Conservation (phyloP, 2,888 invertebrate genomes). For the Netelia inedita region DNA sequence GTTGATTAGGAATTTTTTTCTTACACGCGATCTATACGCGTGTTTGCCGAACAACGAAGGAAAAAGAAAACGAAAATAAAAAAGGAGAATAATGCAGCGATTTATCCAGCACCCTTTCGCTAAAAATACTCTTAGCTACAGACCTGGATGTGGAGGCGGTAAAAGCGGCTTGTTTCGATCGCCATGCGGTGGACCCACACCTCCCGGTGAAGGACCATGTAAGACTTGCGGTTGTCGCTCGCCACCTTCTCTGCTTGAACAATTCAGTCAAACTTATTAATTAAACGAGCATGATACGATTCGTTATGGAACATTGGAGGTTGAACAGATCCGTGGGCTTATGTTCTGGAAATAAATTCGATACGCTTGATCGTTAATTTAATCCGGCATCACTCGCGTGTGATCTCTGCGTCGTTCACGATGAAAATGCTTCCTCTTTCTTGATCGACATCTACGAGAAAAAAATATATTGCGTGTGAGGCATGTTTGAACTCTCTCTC, state of each 20-base stretch:
- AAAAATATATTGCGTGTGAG: neutral
- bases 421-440: conserved; percentile 70
- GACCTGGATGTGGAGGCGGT: conserved; percentile 84
- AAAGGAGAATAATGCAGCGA: conserved; percentile 52
- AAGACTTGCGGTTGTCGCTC: conserved; percentile 82
- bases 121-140: conserved; percentile 84
- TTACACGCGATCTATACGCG: conserved; percentile 5
- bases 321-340: conserved; percentile 51
- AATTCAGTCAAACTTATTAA: conserved; percentile 82
- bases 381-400: conserved; percentile 62
- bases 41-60: conserved; percentile 35
- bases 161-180: conserved; percentile 84
- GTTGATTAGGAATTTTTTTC: neutral
- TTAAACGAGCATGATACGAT: conserved; percentile 64
- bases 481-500: neutral
- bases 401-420: conserved; percentile 19
- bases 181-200: conserved; percentile 80
- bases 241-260: conserved; percentile 84
- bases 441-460: conserved; percentile 43
- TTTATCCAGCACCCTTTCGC: conserved; percentile 79
- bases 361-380: conserved; percentile 46
- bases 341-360: conserved; percentile 58
- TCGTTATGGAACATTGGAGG: conserved; percentile 34
- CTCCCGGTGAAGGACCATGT: conserved; percentile 80
- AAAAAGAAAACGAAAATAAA: neutral